Evolutionary conservation across 1,140 invertebrate species (phyloP).

Genomic region (Tetramorium parvispinum): DNA sequence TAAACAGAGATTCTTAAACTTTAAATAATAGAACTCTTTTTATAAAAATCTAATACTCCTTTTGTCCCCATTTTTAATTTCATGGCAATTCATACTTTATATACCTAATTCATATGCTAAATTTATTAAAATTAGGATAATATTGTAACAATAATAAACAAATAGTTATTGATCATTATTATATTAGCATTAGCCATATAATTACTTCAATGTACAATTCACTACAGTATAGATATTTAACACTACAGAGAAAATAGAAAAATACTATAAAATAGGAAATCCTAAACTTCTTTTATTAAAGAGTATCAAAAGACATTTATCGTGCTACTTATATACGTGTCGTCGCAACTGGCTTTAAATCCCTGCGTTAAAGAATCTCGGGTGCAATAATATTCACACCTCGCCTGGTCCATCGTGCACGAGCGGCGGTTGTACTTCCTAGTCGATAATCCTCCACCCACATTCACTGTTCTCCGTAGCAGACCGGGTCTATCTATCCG

Average conservation of each 20-base stretch:
- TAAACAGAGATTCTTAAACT: neutral
- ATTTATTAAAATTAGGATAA: constrained; percentile 8
- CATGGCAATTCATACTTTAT: neutral
- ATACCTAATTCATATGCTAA: neutral
- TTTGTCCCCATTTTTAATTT: neutral
- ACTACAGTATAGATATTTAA: neutral
- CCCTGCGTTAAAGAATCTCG: constrained; percentile 54
- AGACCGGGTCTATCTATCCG: constrained; percentile 71
- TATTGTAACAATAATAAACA: neutral
- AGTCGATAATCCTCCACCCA: constrained; percentile 78
- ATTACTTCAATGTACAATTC: neutral
- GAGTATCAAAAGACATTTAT: constrained; percentile 16
- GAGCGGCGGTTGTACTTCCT: constrained; percentile 67
- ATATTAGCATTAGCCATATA: neutral
- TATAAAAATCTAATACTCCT: too few relatives aligned
- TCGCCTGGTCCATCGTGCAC: constrained; percentile 44
- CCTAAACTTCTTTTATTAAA: neutral
- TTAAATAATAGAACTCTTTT: neutral
- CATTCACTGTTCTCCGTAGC: constrained; percentile 43
- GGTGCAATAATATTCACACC: constrained; percentile 73
- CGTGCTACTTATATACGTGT: neutral
- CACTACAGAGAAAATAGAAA: neutral
- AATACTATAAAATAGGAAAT: neutral
- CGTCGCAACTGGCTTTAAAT: neutral
- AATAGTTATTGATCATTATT: neutral